Percentiles rank a stretch among this genome's conserved stretches.
These are phyloP conservation scores for Andrena praecox DNA, from an alignment of 2,888 invertebrate genomes.

Conservation along the genomic window DNA sequence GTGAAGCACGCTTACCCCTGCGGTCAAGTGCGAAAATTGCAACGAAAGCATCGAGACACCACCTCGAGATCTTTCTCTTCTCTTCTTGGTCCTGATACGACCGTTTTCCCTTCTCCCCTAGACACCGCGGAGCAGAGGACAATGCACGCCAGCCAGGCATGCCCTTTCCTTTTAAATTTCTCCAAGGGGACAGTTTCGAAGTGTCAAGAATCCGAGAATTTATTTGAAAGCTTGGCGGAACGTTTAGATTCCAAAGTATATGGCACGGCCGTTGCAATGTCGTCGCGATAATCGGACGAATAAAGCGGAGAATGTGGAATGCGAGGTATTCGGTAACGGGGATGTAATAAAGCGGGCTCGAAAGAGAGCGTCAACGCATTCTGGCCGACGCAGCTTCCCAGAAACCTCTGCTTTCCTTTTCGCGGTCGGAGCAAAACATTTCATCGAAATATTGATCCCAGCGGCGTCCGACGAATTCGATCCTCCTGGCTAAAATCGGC, in stretches of 20 bases:
- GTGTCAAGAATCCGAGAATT: background rate
- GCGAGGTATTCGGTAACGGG: slow-evolving; percentile 3
- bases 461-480: slow-evolving; percentile 26
- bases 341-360: background rate
- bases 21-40: slow-evolving; percentile 78
- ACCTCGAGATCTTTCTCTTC: slow-evolving; percentile 38
- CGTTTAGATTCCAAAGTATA: too few species aligned
- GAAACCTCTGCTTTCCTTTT: slow-evolving; percentile 10
- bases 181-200: background rate
- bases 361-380: slow-evolving; percentile 19
- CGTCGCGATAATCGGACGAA: background rate
- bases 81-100: slow-evolving; percentile 12
- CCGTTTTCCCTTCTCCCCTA: slow-evolving; percentile 7
- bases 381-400: background rate
- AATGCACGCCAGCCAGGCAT: background rate
- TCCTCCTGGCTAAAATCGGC: slow-evolving; percentile 32
- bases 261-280: too few species aligned
- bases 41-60: slow-evolving; percentile 70
- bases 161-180: slow-evolving; percentile 1
- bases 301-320: background rate
- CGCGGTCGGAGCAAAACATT: background rate
- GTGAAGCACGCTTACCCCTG: slow-evolving; percentile 74
- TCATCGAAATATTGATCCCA: background rate
- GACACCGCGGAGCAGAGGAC: slow-evolving; percentile 1
- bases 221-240: background rate